Percentiles rank a stretch among this genome's conserved stretches.
phyloP scores from a whole-genome alignment of 2,888 invertebrate genomes.

The Crocallis elinguaria region DNA sequence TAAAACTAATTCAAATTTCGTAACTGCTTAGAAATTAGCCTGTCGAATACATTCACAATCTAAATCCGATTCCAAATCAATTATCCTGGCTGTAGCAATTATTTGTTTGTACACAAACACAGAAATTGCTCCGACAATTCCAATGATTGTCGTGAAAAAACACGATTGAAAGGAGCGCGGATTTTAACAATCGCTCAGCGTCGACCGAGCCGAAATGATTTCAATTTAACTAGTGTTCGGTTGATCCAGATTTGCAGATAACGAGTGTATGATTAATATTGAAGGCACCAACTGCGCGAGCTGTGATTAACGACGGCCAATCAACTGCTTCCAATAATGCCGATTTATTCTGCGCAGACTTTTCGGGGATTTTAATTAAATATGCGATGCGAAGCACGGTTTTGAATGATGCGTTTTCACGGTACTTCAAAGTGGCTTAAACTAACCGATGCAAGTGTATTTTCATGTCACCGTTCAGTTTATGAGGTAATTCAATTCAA shows the following conservation, averaged over 20 bases:
- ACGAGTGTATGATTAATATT: slow-evolving; percentile 72
- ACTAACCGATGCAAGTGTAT: no score
- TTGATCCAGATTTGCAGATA: slow-evolving; percentile 59
- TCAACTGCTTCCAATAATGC: slow-evolving; percentile 62
- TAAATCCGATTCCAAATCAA: slow-evolving; percentile 25
- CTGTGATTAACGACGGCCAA: slow-evolving; percentile 72
- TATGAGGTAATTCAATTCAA: no score
- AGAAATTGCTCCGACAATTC: slow-evolving; percentile 26
- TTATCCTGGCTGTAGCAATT: slow-evolving; percentile 22
- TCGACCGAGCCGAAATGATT: slow-evolving; percentile 53
- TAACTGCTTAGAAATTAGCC: slow-evolving; percentile 29
- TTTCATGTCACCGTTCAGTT: no score
- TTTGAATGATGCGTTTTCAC: slow-evolving; percentile 2
- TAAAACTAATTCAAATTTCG: slow-evolving; percentile 26
- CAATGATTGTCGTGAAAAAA: slow-evolving; percentile 25
- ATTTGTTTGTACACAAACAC: slow-evolving; percentile 27
- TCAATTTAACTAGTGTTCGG: slow-evolving; percentile 55
- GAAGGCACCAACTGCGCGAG: slow-evolving; percentile 56
- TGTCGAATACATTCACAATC: slow-evolving; percentile 28
- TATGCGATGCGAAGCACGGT: slow-evolving; percentile 13
- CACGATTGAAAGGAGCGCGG: slow-evolving; percentile 3
- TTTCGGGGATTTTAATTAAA: slow-evolving; percentile 44
- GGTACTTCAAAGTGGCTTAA: background rate
- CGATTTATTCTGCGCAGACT: slow-evolving; percentile 52
- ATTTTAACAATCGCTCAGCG: slow-evolving; percentile 29